Percentiles rank a stretch among this genome's conserved stretches.
These are phyloP conservation scores for Bombus balteatus DNA, from an alignment of 1,140 invertebrate species.

Conservation along the genomic window DNA sequence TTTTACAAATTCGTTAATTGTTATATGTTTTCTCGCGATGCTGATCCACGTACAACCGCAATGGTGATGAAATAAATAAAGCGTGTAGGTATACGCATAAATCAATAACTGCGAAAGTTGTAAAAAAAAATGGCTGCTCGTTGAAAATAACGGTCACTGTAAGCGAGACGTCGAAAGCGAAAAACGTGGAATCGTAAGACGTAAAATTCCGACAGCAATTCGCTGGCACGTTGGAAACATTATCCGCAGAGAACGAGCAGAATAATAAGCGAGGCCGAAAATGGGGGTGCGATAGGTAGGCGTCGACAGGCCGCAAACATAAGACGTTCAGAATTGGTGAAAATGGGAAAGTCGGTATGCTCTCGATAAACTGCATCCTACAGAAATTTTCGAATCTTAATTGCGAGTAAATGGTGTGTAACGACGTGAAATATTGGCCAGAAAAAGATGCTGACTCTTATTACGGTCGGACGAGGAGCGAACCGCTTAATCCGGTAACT, in stretches of 20 bases:
- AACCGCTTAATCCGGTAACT: slow-evolving; percentile 76
- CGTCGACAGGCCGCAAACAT: background rate
- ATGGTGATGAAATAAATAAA: too few species aligned
- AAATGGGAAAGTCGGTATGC: slow-evolving; percentile 5
- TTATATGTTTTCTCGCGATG: background rate
- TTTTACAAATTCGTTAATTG: background rate
- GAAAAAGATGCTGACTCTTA: slow-evolving; percentile 80
- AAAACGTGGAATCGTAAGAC: background rate
- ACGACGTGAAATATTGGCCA: slow-evolving; percentile 77
- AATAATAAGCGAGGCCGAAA: slow-evolving; percentile 26
- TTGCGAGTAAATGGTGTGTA: slow-evolving; percentile 78
- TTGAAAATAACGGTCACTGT: background rate
- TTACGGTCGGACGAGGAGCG: slow-evolving; percentile 66
- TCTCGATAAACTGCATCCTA: slow-evolving; percentile 53
- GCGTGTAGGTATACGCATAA: background rate
- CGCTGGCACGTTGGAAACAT: background rate
- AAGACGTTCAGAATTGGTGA: background rate
- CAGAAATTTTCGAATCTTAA: slow-evolving; percentile 75
- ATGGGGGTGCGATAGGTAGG: background rate
- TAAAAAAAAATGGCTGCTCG: background rate
- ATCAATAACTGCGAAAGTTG: background rate
- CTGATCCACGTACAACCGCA: background rate
- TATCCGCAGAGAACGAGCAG: background rate
- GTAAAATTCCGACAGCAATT: slow-evolving; percentile 12
- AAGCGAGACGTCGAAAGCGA: too few species aligned